Evolutionary conservation across 2,797 vertebrate genomes (phyloP).

Genomic region (Sphenopsis melanotis): DNA sequence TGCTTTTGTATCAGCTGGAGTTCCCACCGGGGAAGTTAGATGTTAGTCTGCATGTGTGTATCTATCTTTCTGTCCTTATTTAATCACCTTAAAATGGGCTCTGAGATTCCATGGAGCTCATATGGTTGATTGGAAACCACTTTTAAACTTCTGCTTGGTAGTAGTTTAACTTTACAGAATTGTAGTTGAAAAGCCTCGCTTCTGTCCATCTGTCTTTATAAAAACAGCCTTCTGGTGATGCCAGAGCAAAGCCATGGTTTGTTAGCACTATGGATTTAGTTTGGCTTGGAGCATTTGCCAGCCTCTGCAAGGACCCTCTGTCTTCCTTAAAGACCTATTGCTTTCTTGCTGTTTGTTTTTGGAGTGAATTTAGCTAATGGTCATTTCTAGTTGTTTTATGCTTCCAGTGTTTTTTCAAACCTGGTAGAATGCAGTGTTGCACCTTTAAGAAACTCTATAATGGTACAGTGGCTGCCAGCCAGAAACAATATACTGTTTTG

Average conservation of each 20-base stretch:
- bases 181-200: not conserved
- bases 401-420: not conserved
- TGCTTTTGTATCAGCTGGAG: not conserved
- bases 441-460: slow-evolving; percentile 10
- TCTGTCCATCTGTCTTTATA: not conserved
- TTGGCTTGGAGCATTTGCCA: not conserved
- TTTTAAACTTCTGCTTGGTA: not conserved
- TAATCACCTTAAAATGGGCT: not conserved
- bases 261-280: not conserved
- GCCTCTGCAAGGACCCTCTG: not conserved
- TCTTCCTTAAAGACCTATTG: not conserved
- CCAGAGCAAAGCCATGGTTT: not conserved
- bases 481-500: not conserved
- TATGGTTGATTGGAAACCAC: not conserved
- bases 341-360: not conserved
- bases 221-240: not conserved
- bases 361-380: not conserved
- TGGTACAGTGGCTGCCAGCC: not conserved
- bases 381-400: not conserved
- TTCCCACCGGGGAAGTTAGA: not conserved
- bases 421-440: not conserved
- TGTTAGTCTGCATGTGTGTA: fast-evolving
- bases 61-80: not conserved
- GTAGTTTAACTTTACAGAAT: not conserved
- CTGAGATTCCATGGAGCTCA: not conserved